Conservation (phyloP, 2,113 vertebrate genomes). For the Terrapene triunguis region DNA sequence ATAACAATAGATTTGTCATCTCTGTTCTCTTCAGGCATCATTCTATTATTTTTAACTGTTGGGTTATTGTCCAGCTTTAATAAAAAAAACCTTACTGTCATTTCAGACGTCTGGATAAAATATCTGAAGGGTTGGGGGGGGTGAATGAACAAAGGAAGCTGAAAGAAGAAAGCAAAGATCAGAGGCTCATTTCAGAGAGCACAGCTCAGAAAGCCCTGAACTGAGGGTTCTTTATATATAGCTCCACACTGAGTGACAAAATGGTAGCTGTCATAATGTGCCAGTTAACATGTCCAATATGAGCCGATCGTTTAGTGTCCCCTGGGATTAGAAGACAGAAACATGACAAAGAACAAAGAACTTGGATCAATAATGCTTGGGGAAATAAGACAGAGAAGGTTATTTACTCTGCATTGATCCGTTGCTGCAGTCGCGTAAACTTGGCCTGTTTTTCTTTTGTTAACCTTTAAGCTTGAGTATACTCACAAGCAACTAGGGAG, state of each 20-base stretch:
- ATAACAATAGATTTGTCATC: no score
- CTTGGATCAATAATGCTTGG: constrained; percentile 96
- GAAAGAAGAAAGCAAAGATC: constrained; percentile 6
- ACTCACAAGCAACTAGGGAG: constrained; percentile 95
- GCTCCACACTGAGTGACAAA: constrained; percentile 81
- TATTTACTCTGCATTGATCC: constrained; percentile 99
- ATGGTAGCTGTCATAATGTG: constrained; percentile 86
- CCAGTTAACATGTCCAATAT: constrained; percentile 85
- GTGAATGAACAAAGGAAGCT: constrained; percentile 25
- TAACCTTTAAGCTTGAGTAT: constrained; percentile 98
- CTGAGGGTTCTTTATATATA: constrained; percentile 67
- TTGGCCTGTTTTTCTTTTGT: constrained; percentile 99
- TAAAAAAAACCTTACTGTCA: neutral
- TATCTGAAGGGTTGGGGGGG: neutral
- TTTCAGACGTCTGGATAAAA: constrained; percentile 14
- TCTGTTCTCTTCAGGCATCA: no score
- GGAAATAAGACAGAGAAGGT: constrained; percentile 99
- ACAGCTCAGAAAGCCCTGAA: constrained; percentile 40
- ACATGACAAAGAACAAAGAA: constrained; percentile 90
- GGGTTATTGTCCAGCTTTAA: no score
- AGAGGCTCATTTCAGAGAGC: neutral
- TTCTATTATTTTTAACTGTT: constrained; percentile 68
- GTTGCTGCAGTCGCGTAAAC: constrained; percentile 89
- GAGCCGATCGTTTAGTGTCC: constrained; percentile 82
- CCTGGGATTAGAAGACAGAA: constrained; percentile 88